Conservation (phyloP, 35 echinoderm and acorn worm genomes). For the Apostichopus japonicus region DNA sequence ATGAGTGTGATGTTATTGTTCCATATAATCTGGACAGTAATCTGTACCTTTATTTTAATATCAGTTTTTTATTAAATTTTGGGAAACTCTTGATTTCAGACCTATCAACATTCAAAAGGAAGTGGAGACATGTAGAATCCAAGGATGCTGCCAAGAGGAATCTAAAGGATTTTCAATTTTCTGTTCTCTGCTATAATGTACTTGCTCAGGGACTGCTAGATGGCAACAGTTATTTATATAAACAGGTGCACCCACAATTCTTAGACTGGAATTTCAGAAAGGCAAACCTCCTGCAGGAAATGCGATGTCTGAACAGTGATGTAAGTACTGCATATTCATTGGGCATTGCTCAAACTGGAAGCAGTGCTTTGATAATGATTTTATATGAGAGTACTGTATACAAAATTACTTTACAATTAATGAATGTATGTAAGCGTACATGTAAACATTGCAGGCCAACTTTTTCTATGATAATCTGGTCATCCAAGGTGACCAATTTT, state of each 20-base stretch:
- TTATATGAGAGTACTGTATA: too few species aligned
- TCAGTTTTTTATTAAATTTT: not conserved
- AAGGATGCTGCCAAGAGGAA: not conserved
- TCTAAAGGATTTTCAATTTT: not conserved
- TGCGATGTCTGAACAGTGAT: conserved; percentile 31
- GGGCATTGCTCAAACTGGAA: too few species aligned
- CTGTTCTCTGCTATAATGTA: conserved; percentile 48
- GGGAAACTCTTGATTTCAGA: conserved; percentile 12
- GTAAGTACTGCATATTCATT: conserved; percentile 3
- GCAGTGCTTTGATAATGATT: too few species aligned
- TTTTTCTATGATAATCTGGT: too few species aligned
- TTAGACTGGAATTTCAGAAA: conserved; percentile 56
- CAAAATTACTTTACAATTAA: too few species aligned
- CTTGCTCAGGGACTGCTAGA: conserved; percentile 55
- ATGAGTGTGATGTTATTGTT: too few species aligned
- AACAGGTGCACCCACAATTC: not conserved
- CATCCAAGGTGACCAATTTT: too few species aligned
- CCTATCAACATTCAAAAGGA: conserved; percentile 37
- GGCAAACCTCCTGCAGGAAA: conserved; percentile 32
- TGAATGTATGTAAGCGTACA: too few species aligned
- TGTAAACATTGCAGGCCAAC: too few species aligned
- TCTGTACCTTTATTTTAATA: too few species aligned
- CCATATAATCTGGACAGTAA: too few species aligned
- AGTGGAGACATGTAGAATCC: not conserved
- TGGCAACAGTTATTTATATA: conserved; percentile 41